A percentile compares a stretch with the other conserved stretches of the same genome.
phyloP scores from a whole-genome alignment of 2,113 vertebrate genomes.

The Craseonycteris thonglongyai region DNA sequence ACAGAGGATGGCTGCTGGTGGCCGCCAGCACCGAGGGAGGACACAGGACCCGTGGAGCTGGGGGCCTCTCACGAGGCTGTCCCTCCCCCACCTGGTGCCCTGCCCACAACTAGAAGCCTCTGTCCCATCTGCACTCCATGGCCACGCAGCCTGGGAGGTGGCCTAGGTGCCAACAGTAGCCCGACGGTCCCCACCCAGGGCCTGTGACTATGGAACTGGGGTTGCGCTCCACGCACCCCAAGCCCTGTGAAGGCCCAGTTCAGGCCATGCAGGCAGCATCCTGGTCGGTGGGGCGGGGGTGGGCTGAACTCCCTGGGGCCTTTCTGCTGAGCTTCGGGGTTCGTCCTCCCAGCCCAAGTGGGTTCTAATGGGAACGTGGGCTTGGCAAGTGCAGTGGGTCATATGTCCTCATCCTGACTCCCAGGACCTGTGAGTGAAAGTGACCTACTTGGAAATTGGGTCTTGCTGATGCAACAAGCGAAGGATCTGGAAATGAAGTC shows the following conservation, averaged over 20 bases:
- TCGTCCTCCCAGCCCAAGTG: not conserved
- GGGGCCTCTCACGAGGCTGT: not conserved
- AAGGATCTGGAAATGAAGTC: not conserved
- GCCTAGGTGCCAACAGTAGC: not conserved
- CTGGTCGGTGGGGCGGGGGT: accelerated
- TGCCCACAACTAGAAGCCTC: accelerated
- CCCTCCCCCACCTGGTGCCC: not conserved
- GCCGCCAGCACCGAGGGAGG: not conserved
- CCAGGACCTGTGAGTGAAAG: accelerated
- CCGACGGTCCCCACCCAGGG: accelerated
- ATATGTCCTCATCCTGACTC: accelerated
- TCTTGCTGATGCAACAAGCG: not conserved
- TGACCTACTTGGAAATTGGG: not conserved
- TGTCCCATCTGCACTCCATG: not conserved
- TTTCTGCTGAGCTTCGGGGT: not conserved
- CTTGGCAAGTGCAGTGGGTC: accelerated
- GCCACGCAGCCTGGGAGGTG: not conserved
- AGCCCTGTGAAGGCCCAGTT: too few relatives aligned
- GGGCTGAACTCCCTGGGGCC: too few relatives aligned
- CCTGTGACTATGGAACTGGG: not conserved
- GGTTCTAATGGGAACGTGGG: accelerated
- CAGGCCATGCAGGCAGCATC: accelerated
- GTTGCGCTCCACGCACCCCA: accelerated
- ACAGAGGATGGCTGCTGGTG: not conserved
- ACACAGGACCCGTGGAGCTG: not conserved